Base-by-base conservation (phyloP, 2,888 invertebrate genomes). In the Xanthorhoe spadicearia region DNA sequence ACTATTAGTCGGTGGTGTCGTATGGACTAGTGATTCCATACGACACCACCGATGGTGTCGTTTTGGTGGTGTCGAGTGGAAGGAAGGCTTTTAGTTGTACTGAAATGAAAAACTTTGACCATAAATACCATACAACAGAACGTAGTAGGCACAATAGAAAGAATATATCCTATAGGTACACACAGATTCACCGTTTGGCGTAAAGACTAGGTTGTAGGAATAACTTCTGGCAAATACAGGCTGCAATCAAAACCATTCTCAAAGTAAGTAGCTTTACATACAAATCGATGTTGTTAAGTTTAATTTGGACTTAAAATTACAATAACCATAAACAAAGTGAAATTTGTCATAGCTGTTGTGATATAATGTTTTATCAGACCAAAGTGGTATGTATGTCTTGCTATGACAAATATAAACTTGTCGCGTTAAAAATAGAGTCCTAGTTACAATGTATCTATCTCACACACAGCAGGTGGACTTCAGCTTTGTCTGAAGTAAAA, bases 181-280 rank as follows among this genome's bases (percentile, higher is more conserved):
- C 77, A 76, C 70, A 78, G 78, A 79, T 78, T 69, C 58, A 75
- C 77, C 74, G 71, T 79, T 80, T 82, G 80, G 82, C 78, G 56
- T 58, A 52, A 56, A 58, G 61, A 61, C 28, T 66, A 62, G 46
- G 68, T 60, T 53, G 61, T 64, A 60, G 63, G 51, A 58, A 74
- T 75, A 87, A 90, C 90, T 91, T 90, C 85, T 92, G 91, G 68
- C 91, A 92, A 91, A 90, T 87, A 90, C 91, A 91, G 92, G 90
- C 90, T 80, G 69, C 61, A 64, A 65, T 67, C 61, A 69, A 58
- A 48, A 50, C 55, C 61, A 57, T 46, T 56, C 35, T 51, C 13
- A 51, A 51, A 38, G n/a, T 17, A 60, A 46, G 15, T 17, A 17
- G 23, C 54, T 18, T 49, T 18, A 10, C 43, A 13, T 13, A 43